Conservation (phyloP, 1,140 invertebrate genomes). For the Hycleus cichorii region DNA sequence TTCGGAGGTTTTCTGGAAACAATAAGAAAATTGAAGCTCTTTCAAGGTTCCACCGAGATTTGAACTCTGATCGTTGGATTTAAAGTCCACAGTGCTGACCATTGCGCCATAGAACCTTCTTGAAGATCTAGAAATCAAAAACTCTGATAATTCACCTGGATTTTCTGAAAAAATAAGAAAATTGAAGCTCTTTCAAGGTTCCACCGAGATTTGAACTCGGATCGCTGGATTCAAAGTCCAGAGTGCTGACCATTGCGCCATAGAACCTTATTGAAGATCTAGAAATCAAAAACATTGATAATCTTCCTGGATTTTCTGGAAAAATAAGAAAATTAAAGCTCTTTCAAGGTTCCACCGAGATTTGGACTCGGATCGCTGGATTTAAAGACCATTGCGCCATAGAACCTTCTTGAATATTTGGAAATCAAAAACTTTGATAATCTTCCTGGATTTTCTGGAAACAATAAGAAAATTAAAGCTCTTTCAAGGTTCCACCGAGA, state of each 20-base stretch:
- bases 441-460: not conserved
- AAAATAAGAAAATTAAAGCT: too few relatives aligned
- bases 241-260: constrained; percentile 41
- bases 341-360: constrained; percentile 35
- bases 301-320: too few relatives aligned
- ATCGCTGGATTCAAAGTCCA: constrained; percentile 41
- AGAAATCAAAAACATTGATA: too few relatives aligned
- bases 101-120: constrained; percentile 38
- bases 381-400: constrained; percentile 41
- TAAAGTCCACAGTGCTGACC: constrained; percentile 41
- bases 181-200: constrained; percentile 19
- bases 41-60: constrained; percentile 34
- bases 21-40: too few relatives aligned
- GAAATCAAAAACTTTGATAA: not conserved
- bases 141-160: not conserved
- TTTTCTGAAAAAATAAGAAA: too few relatives aligned
- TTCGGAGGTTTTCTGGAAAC: too few relatives aligned
- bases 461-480: too few relatives aligned
- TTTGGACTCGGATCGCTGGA: constrained; percentile 41
- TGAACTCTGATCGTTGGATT: constrained; percentile 41
- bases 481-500: constrained; percentile 39
- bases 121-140: not conserved
- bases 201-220: constrained; percentile 41
- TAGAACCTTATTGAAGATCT: constrained; percentile 25
- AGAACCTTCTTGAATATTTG: constrained; percentile 21